A percentile compares a stretch with the other conserved stretches of the same genome.
Evolutionary conservation across 2,888 invertebrate species (phyloP).

Genomic region (Mimumesa dahlbomi): DNA sequence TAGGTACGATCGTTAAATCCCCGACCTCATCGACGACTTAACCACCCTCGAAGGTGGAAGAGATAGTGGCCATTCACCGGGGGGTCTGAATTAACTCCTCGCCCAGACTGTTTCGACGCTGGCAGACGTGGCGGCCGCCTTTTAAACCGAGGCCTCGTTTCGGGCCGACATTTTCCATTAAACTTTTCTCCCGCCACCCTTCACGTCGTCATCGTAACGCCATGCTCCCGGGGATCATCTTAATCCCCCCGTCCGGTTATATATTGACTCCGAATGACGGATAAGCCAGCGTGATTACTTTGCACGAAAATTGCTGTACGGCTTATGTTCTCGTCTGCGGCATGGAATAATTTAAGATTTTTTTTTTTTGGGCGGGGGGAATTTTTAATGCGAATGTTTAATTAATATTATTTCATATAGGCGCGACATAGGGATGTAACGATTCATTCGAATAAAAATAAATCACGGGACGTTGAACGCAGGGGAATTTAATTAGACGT

Average conservation of each 20-base stretch:
- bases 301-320: too few relatives aligned
- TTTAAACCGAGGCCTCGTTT: conserved; percentile 30
- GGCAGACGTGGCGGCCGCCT: conserved; percentile 27
- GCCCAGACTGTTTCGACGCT: conserved; percentile 55
- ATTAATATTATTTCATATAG: too few relatives aligned
- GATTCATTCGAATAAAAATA: too few relatives aligned
- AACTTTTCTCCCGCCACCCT: conserved; percentile 46
- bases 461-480: background rate
- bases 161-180: conserved; percentile 58
- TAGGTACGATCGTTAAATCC: conserved; percentile 61
- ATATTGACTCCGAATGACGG: conserved; percentile 7
- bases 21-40: conserved; percentile 60
- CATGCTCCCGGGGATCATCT: conserved; percentile 19
- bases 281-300: too few relatives aligned
- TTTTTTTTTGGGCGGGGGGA: too few relatives aligned
- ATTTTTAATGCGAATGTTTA: too few relatives aligned
- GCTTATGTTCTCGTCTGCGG: too few relatives aligned
- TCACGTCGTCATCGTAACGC: conserved; percentile 48
- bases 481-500: conserved; percentile 19
- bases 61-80: conserved; percentile 61
- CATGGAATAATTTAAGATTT: too few relatives aligned
- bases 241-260: conserved; percentile 30
- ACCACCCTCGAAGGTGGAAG: conserved; percentile 54
- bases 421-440: too few relatives aligned
- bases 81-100: conserved; percentile 61